A percentile compares a stretch with the other conserved stretches of the same genome.
phyloP scores from a whole-genome alignment of 2,888 invertebrate genomes.

The Thelaira solivaga region DNA sequence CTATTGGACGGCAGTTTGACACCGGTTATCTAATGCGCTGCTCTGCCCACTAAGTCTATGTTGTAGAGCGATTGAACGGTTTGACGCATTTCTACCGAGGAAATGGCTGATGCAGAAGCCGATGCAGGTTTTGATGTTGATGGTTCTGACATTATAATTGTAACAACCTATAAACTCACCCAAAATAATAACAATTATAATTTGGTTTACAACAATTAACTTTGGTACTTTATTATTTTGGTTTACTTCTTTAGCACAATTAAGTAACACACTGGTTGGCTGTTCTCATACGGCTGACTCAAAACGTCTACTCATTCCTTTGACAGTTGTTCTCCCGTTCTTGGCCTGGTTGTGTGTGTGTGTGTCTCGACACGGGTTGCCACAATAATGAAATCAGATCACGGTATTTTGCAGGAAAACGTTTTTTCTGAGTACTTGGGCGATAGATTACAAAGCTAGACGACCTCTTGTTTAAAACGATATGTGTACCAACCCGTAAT shows the following conservation, averaged over 20 bases:
- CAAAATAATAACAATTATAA: not conserved
- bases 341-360: not conserved
- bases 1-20: not conserved
- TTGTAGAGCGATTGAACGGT: not conserved
- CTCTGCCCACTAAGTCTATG: not conserved
- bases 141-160: not conserved
- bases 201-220: not conserved
- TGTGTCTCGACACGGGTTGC: not conserved
- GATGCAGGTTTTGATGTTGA: not conserved
- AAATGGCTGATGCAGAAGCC: not conserved
- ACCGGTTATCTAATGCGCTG: not conserved
- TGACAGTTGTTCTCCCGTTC: not conserved
- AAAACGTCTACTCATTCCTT: not conserved
- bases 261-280: not conserved
- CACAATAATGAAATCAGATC: not conserved
- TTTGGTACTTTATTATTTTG: not conserved
- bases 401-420: conserved; percentile 1
- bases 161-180: not conserved
- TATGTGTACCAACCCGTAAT: no score
- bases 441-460: no score
- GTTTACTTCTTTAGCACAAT: not conserved
- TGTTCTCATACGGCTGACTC: not conserved
- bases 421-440: no score
- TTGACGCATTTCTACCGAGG: not conserved
- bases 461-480: no score